Evolutionary conservation across 2,888 invertebrate species (phyloP), one percentile per base, ranked within the genome.

Genomic region (Phoronis australis): DNA sequence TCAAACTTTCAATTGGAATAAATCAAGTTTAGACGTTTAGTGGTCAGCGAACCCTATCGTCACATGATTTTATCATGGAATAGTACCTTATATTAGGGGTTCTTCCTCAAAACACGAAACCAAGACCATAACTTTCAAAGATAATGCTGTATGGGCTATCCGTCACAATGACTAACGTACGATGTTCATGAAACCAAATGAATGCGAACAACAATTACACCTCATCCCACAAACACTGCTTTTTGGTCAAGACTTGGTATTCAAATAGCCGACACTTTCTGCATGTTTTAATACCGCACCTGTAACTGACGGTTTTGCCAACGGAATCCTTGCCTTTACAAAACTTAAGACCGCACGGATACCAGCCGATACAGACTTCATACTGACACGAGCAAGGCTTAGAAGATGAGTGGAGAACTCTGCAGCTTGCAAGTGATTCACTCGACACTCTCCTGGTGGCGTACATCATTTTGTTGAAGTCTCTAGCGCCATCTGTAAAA

Each of bases 271-370:
- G 86, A 78, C 93, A 93, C 74, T 89, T 87, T 66, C 87, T 85
- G 77, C 95, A 95, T 0, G 95, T 95, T 79, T 93, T 92, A 71
- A 95, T 95, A 57, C 95, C 95, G 75, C 95, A 95, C 46, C 94
- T 83, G 80, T 93, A 94, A 46, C 82, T 83, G 61, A 82, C 80
- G 4, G 82, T 84, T 82, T 79, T 85, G 73, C 83, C 84, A 60
- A 82, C 82, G 21, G 78, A 73, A 40, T 84, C 84, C 75, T 87
- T 87, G 40, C 87, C 87, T 68, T 90, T 89, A 79, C 95, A 95
- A 79, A 92, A 95, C 73, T 94, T 94, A 39, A 95, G 81, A 22
- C 91, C 92, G 76, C 94, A 95, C 0, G 95, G 94, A 78, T 92
- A 95, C 94, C 94, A 95, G 47, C 91, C 91, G 46, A 94, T 86